Base-by-base conservation (phyloP, 2,113 vertebrate genomes). In the Atherinomorus stipes region DNA sequence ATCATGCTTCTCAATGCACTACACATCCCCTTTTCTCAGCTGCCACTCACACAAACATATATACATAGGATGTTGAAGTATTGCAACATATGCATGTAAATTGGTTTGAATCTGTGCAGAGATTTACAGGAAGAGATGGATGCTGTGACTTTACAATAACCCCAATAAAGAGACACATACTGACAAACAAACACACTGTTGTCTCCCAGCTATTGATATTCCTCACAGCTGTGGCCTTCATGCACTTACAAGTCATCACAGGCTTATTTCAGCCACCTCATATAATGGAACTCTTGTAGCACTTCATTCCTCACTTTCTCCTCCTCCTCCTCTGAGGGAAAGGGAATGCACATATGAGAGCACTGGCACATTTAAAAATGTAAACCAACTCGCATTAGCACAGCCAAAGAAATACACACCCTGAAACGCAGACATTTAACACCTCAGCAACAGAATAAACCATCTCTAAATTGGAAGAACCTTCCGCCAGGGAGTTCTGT, bases 201-300 rank as follows among this genome's bases (percentile, higher is more conserved):
- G 83, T 88, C 68, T 81, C 61, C n/a, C 16, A 53, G 52, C 79
- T 80, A 91, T 88, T 89, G 84, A 89, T 86, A 88, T 86, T 85
- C 84, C 66, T 74, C 70, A 74, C 84, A 71, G 75, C 78, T 83
- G 69, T 77, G 80, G 81, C 81, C 85, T 88, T 84, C 80, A 61
- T 84, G 61, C 80, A 86, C 81, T 88, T 83, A 82, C 54, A 87
- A 84, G 81, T 75, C 73, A 87, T 88, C 76, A 86, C 25, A 28
- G 66, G 76, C 62, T 87, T 74, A 84, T 75, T 87, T 89, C 77
- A 83, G 84, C 80, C 53, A 69, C 54, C 66, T 77, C 70, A 59
- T 74, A 77, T 85, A 89, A 90, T 88, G 73, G 38, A 88, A 76
- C 71, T 74, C 74, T 34, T 71, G 53, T 45, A 62, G 57, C 75